Evolutionary conservation across 1,140 invertebrate species (phyloP), one percentile per base, ranked within the genome.

Genomic region (Dinoponera quadriceps): DNA sequence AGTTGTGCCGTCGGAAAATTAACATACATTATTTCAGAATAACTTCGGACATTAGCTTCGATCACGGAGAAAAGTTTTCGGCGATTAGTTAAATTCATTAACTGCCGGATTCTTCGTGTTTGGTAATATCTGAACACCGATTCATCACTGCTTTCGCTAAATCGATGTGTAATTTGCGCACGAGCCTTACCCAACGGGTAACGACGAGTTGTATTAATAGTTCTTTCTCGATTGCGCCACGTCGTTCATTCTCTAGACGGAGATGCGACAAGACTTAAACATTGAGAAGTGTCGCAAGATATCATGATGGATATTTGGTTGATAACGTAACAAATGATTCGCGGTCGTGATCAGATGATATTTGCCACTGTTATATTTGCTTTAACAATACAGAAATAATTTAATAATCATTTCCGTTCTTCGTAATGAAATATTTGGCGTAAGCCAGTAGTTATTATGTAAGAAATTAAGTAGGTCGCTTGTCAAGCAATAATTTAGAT

Each of bases 141-240:
- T 68, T 66, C 20, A 44, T 68, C 14, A 65, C 13, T 59, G 18
- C n/a, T 14, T 49, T 59, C 38, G 22, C 22, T 59, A 25, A 25
- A 59, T 49, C 4, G 72, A 20, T 20, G 11, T 78, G 18, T 71
- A 80, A 80, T 80, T 80, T 80, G 33, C 38, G 38, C 63, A 68
- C 5, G 55, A 60, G 27, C 16, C 65, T 80, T 80, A 71, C 54
- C 54, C 65, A 80, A 80, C 63, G 51, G 65, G 69, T 73, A 68
- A 49, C 51, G 65, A 54, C 55, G 82, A 48, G 49, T 57, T 65
- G 29, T 5, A 75, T 49, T 69, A 72, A 66, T 18, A 63, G 29
- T n/a, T 38, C 51, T 60, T 73, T 81, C n/a, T n/a, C n/a, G 4
- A 38, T 71, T 71, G 27, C 54, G 22, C 18, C 49, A 48, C 11